Evolutionary conservation across 1,140 invertebrate genomes (phyloP).

Genomic region (Zaprionus gabonicus): DNA sequence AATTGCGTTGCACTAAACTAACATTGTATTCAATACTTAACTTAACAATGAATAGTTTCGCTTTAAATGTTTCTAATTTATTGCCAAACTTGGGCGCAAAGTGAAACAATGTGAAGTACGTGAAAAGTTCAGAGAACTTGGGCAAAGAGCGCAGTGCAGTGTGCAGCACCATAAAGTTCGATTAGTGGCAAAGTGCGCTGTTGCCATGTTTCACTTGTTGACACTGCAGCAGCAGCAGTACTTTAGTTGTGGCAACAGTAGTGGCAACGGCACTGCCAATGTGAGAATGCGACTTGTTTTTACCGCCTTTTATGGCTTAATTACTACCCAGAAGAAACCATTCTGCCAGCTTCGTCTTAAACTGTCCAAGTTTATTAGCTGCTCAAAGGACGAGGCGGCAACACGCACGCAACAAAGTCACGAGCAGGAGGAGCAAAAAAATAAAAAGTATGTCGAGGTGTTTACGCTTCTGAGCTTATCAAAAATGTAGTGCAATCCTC

Average conservation of each 20-base stretch:
- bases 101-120: constrained; percentile 17
- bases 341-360: constrained; percentile 34
- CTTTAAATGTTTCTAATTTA: constrained; percentile 47
- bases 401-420: constrained; percentile 21
- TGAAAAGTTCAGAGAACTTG: constrained; percentile 39
- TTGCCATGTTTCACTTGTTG: constrained; percentile 52
- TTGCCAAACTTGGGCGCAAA: constrained; percentile 23
- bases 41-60: constrained; percentile 20
- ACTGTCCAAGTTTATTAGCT: constrained; percentile 63
- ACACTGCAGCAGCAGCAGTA: constrained; percentile 8
- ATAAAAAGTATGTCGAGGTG: constrained; percentile 49
- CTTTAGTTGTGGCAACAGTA: no score
- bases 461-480: constrained; percentile 72
- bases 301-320: constrained; percentile 58
- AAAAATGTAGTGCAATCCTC: constrained; percentile 48
- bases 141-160: constrained; percentile 24
- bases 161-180: constrained; percentile 45
- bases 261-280: neutral
- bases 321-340: constrained; percentile 33
- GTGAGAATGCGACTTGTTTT: constrained; percentile 18
- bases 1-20: constrained; percentile 18
- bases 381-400: constrained; percentile 25
- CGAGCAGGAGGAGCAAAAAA: neutral
- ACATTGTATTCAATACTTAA: constrained; percentile 20
- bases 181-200: constrained; percentile 49